phyloP scores from a whole-genome alignment of 1,140 invertebrate genomes.

The Hyphantria cunea region DNA sequence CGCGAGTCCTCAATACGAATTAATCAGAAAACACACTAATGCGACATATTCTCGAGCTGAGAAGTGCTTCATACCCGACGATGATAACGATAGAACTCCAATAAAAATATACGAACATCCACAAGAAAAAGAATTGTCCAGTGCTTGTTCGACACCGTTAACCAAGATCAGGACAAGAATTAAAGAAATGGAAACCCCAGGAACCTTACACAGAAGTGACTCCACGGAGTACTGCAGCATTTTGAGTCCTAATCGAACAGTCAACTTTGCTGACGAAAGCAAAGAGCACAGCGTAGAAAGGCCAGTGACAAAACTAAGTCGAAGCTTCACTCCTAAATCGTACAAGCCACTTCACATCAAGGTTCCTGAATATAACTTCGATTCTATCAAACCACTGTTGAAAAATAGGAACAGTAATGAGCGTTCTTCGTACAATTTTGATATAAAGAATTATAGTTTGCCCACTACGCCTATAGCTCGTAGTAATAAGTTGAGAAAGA shows the following conservation, averaged over 20 bases:
- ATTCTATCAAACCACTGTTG: slow-evolving; percentile 59
- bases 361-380: slow-evolving; percentile 73
- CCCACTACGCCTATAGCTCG: slow-evolving; percentile 76
- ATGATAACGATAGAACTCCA: slow-evolving; percentile 34
- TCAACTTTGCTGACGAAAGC: slow-evolving; percentile 48
- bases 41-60: slow-evolving; percentile 39
- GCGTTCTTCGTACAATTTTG: slow-evolving; percentile 69
- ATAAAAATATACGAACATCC: slow-evolving; percentile 47
- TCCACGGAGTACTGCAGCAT: slow-evolving; percentile 80
- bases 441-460: slow-evolving; percentile 76
- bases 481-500: slow-evolving; percentile 77
- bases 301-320: slow-evolving; percentile 61
- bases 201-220: slow-evolving; percentile 69
- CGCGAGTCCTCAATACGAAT: slow-evolving; percentile 54
- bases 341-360: slow-evolving; percentile 77
- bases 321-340: slow-evolving; percentile 75
- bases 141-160: slow-evolving; percentile 69
- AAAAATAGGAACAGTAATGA: slow-evolving; percentile 56
- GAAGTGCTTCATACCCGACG: slow-evolving; percentile 53
- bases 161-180: slow-evolving; percentile 55
- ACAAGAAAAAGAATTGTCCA: slow-evolving; percentile 57
- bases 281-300: slow-evolving; percentile 51
- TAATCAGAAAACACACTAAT: slow-evolving; percentile 43
- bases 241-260: slow-evolving; percentile 63
- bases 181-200: slow-evolving; percentile 61